These are phyloP conservation scores for Oasisia sp. DNA, from an alignment of 2,888 invertebrate species.

Conservation along the genomic window DNA sequence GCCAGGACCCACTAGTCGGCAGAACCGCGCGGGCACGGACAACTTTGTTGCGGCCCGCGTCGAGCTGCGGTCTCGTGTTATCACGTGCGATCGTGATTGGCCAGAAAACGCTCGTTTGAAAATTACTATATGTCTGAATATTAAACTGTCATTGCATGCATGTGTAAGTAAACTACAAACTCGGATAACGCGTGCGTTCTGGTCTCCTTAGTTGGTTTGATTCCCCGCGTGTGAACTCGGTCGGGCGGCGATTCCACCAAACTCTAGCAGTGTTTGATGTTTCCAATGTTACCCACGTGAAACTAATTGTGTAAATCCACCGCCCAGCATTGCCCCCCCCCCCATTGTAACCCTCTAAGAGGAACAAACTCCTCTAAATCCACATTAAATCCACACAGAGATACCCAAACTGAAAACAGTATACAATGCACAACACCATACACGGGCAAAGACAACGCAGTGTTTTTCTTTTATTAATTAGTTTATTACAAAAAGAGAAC, in stretches of 20 bases:
- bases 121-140: neutral
- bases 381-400: too few species aligned
- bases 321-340: too few species aligned
- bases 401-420: too few species aligned
- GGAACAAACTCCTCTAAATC: too few species aligned
- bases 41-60: neutral
- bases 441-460: neutral
- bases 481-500: constrained; percentile 10
- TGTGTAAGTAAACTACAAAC: neutral
- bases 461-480: neutral
- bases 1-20: neutral
- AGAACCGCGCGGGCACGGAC: neutral
- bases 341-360: too few species aligned
- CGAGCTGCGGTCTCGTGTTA: neutral
- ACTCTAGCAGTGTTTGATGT: too few species aligned
- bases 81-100: neutral
- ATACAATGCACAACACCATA: too few species aligned
- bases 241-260: too few species aligned
- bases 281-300: too few species aligned
- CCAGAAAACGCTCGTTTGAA: neutral
- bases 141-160: neutral
- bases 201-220: neutral
- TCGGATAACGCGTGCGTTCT: neutral
- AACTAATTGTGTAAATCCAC: too few species aligned
- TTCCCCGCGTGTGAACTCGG: neutral